These are phyloP conservation scores for Heliornis fulica DNA, from an alignment of 2,113 vertebrate species.

Conservation along the genomic window DNA sequence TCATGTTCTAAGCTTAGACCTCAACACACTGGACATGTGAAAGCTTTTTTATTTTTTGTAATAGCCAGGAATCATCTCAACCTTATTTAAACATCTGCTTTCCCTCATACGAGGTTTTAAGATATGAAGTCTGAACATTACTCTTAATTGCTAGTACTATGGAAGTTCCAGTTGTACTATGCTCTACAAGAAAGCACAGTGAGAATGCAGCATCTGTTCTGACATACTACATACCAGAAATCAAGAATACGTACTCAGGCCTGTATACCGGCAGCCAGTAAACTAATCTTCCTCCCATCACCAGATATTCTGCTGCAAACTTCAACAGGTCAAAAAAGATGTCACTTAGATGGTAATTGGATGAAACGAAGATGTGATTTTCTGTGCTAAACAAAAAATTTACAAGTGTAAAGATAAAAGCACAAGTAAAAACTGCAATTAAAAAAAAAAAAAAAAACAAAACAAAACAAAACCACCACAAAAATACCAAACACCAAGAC, in stretches of 20 bases:
- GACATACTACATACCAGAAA: not conserved
- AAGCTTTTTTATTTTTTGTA: not conserved
- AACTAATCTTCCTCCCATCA: conserved; percentile 89
- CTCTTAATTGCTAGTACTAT: not conserved
- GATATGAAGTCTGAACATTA: not conserved
- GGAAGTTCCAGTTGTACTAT: not conserved
- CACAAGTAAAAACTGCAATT: not conserved
- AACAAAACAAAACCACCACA: not conserved
- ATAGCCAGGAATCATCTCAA: not conserved
- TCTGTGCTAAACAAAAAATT: conserved; percentile 73
- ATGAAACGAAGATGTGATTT: conserved; percentile 87
- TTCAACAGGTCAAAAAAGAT: conserved; percentile 94
- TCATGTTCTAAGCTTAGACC: not conserved
- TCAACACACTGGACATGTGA: not conserved
- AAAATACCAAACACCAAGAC: not conserved
- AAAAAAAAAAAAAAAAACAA: not conserved
- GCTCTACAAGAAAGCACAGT: not conserved
- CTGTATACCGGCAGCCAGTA: conserved; percentile 95
- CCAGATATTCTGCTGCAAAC: conserved; percentile 88
- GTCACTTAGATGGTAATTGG: conserved; percentile 92
- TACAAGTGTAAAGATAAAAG: not conserved
- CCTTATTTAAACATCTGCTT: not conserved
- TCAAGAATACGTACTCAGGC: conserved; percentile 87
- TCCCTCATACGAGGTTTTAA: not conserved
- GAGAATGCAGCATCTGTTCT: not conserved